Percentiles rank a stretch among this genome's conserved stretches.
Conservation (phyloP, 2,888 invertebrate species). For the Escarpia spicata region DNA sequence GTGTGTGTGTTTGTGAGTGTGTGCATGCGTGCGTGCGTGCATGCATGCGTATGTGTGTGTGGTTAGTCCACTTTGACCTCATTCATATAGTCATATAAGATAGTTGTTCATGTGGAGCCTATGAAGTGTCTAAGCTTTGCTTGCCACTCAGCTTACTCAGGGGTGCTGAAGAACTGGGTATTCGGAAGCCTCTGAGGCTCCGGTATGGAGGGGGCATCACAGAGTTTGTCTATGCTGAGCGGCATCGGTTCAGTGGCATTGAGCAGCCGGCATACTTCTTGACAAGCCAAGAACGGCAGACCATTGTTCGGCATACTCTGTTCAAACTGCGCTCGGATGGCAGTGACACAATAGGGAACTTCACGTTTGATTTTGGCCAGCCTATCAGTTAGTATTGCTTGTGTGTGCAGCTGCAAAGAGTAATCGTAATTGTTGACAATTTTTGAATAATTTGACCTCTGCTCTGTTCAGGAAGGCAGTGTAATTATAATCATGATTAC, state of each 20-base stretch:
- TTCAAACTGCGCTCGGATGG: conserved; percentile 68
- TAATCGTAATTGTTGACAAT: background rate
- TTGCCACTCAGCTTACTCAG: conserved; percentile 76
- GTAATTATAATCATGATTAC: no score
- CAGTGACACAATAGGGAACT: conserved; percentile 63
- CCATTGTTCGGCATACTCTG: conserved; percentile 84
- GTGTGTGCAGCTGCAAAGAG: background rate
- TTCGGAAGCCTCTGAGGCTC: conserved; percentile 84
- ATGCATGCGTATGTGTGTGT: no score
- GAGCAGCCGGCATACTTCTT: conserved; percentile 77
- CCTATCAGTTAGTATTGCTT: conserved; percentile 73
- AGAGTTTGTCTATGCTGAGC: conserved; percentile 88
- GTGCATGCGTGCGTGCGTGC: no score
- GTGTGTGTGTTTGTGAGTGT: no score
- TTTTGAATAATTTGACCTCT: no score
- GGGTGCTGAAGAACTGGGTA: conserved; percentile 91
- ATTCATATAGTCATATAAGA: no score
- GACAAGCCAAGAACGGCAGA: conserved; percentile 90
- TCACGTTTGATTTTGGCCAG: conserved; percentile 83
- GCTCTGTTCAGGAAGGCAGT: no score
- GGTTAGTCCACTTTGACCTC: no score
- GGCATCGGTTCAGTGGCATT: conserved; percentile 81
- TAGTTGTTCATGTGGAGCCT: no score
- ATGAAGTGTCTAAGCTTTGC: no score
- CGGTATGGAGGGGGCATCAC: conserved; percentile 92